Evolutionary conservation across 2,797 vertebrate species (phyloP).

Genomic region (Ciconia nigra): DNA sequence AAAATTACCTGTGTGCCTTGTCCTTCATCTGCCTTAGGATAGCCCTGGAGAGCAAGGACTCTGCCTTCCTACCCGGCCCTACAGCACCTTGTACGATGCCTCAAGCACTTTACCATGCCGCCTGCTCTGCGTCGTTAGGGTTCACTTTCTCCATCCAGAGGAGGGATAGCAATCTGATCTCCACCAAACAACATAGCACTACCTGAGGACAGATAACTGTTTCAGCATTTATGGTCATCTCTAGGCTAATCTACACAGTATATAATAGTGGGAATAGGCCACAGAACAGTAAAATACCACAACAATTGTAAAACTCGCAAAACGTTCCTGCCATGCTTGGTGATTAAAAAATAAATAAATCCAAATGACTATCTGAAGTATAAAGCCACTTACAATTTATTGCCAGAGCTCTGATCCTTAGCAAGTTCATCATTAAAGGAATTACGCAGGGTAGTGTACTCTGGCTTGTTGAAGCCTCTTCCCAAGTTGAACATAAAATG

Average conservation of each 20-base stretch:
- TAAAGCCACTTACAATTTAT: background rate
- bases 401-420: background rate
- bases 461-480: background rate
- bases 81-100: accelerated
- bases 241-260: background rate
- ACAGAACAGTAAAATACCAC: background rate
- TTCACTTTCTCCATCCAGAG: background rate
- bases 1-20: background rate
- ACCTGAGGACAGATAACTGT: background rate
- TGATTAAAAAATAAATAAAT: background rate
- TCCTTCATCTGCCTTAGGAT: background rate
- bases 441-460: background rate
- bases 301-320: background rate
- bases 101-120: accelerated
- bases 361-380: background rate
- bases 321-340: background rate
- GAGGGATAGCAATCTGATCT: background rate
- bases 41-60: background rate
- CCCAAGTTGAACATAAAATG: background rate
- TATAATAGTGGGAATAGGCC: background rate
- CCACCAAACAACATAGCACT: background rate
- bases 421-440: background rate
- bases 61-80: background rate
- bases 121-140: background rate
- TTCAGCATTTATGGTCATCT: background rate